phyloP scores from a whole-genome alignment of 2,888 invertebrate genomes.

The Spialia ferax region DNA sequence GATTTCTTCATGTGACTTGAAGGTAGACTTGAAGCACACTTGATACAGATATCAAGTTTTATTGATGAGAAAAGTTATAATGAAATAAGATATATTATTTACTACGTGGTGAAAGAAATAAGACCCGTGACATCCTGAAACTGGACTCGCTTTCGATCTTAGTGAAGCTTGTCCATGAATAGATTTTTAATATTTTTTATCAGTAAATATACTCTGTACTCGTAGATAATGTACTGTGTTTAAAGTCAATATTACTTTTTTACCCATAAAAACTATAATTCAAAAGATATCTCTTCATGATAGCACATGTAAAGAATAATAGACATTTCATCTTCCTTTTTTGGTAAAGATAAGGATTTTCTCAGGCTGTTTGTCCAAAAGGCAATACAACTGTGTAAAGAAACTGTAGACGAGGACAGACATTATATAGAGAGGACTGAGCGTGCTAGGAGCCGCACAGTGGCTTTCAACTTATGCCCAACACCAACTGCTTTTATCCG shows the following conservation, averaged over 20 bases:
- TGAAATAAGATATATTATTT: constrained; percentile 3
- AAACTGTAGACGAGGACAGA: background rate
- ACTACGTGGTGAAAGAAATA: constrained; percentile 1
- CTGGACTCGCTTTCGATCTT: background rate
- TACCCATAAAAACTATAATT: background rate
- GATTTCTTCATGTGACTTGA: background rate
- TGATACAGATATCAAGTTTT: constrained; percentile 8
- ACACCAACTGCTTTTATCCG: too few species aligned
- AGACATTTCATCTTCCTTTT: constrained; percentile 12
- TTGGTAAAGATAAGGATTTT: constrained; percentile 35
- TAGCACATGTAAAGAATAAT: background rate
- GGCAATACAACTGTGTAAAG: constrained; percentile 57
- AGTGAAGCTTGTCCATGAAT: background rate
- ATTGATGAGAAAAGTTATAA: constrained; percentile 8
- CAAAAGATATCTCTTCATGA: constrained; percentile 1
- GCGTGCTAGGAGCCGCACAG: background rate
- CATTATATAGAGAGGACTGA: background rate
- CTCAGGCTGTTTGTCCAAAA: constrained; percentile 39
- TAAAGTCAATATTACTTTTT: background rate
- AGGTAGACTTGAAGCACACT: background rate
- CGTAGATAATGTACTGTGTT: too few species aligned
- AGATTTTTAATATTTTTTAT: too few species aligned
- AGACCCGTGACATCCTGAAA: background rate
- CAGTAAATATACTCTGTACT: too few species aligned
- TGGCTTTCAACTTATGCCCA: too few species aligned